A percentile compares a stretch with the other conserved stretches of the same genome.
These are phyloP conservation scores for Protosalanx chinensis DNA, from an alignment of 2,797 vertebrate species.

Conservation along the genomic window DNA sequence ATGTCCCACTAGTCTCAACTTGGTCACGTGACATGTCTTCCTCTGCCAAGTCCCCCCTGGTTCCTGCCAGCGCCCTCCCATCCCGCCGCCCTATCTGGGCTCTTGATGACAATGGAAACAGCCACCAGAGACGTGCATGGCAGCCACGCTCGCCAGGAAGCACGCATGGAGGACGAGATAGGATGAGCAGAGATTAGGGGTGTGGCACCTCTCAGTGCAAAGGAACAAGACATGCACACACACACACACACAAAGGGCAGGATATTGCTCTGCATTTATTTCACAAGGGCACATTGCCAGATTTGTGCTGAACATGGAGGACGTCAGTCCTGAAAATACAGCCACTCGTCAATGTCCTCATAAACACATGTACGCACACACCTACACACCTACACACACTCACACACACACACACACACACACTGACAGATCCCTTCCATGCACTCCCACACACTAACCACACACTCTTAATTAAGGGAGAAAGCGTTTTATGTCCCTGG, in stretches of 20 bases:
- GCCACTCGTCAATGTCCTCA: constrained; percentile 14
- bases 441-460: constrained; percentile 1
- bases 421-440: constrained; percentile 1
- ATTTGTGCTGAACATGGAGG: constrained; percentile 25
- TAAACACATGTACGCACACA: neutral
- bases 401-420: neutral
- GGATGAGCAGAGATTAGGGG: too few relatives aligned
- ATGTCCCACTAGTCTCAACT: too few relatives aligned
- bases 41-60: too few relatives aligned
- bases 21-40: too few relatives aligned
- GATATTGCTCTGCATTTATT: constrained; percentile 50
- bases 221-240: neutral
- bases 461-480: constrained; percentile 28
- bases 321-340: constrained; percentile 44
- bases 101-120: too few relatives aligned
- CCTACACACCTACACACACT: neutral
- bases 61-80: too few relatives aligned
- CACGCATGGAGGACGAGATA: too few relatives aligned
- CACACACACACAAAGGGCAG: constrained; percentile 29
- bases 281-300: constrained; percentile 38
- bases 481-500: constrained; percentile 13
- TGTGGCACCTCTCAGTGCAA: neutral
- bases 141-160: too few relatives aligned
- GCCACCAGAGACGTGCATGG: too few relatives aligned
- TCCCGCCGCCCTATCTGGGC: too few relatives aligned